Conservation (phyloP, 2,113 vertebrate genomes). For the Struthidea cinerea region DNA sequence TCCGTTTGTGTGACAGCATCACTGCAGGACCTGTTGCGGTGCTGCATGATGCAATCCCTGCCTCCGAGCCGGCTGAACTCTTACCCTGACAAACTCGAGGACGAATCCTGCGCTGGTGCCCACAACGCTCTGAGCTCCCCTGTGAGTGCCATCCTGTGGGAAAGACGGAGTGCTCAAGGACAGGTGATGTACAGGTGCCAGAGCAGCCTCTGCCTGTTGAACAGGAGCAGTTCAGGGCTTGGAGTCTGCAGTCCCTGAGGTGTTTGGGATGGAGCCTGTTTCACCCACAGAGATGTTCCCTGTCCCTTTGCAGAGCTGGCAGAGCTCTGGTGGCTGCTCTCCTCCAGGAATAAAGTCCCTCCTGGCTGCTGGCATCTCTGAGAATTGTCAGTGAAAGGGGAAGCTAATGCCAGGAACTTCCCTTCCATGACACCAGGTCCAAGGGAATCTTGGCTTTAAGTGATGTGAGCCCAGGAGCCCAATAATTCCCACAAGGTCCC, state of each 20-base stretch:
- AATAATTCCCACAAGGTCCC: neutral
- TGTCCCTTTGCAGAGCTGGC: neutral
- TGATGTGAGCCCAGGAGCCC: neutral
- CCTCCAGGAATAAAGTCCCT: neutral
- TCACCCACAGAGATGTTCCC: neutral
- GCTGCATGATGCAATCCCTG: neutral
- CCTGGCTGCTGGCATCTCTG: neutral
- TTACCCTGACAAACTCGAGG: neutral
- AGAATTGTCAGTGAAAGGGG: neutral
- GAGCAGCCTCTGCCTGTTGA: neutral
- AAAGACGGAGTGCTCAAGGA: neutral
- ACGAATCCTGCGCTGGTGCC: rapidly evolving
- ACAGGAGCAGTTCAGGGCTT: neutral
- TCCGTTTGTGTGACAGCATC: neutral
- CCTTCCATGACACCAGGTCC: neutral
- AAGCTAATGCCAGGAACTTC: neutral
- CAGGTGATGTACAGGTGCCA: neutral
- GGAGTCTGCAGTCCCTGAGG: rapidly evolving
- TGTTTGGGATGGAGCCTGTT: neutral
- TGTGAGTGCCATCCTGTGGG: neutral
- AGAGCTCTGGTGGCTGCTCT: neutral
- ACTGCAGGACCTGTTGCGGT: neutral
- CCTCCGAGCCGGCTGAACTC: neutral
- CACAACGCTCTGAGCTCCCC: neutral
- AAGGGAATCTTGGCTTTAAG: neutral